Base-by-base conservation (phyloP, 1,140 invertebrate genomes). In the Andricus grossulariae region DNA sequence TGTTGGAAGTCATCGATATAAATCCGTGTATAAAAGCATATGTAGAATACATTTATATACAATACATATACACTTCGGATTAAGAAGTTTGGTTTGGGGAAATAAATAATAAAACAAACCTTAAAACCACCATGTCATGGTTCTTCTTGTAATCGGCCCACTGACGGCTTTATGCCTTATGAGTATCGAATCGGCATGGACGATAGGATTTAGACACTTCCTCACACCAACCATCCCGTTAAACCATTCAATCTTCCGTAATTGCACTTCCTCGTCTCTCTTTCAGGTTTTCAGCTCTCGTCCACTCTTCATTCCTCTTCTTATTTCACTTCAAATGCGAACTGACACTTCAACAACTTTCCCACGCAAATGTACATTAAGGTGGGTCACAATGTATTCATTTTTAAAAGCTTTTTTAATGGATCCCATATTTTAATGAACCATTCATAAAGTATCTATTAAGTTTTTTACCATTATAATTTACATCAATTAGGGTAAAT, bases 171-270 rank as follows among this genome's bases (percentile, higher is more conserved):
- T 86, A 85, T 76, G 32, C 25, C 21, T 60, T 25, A 60, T 13
- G 57, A 60, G 57, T 82, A 85, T 84, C 81, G 83, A 45, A 66
- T 54, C 73, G 74, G 78, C 75, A 79, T 60, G 75, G 80, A 71
- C 76, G 83, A 83, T 75, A 76, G 80, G 82, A 79, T 85, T 85
- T 85, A 83, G 70, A 72, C 79, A 74, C 71, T 76, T 32, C 25
- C 19, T 50, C 52, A 52, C 25, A 49, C 19, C 75, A 60, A 19
- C 13, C 51, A 57, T 66, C 74, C 51, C 60, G 60, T 66, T 74
- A 57, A 74, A 49, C n/a, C 49, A 50, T 60, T 60, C 21, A 60
- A 60, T 60, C 32, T 15, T 25, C 32, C 57, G 21, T 60, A 32
- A 60, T 60, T 60, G 57, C 39, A 60, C 72, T 72, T 52, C 11